Conservation (phyloP, 2,888 invertebrate genomes). For the Ernsta delagoae region DNA sequence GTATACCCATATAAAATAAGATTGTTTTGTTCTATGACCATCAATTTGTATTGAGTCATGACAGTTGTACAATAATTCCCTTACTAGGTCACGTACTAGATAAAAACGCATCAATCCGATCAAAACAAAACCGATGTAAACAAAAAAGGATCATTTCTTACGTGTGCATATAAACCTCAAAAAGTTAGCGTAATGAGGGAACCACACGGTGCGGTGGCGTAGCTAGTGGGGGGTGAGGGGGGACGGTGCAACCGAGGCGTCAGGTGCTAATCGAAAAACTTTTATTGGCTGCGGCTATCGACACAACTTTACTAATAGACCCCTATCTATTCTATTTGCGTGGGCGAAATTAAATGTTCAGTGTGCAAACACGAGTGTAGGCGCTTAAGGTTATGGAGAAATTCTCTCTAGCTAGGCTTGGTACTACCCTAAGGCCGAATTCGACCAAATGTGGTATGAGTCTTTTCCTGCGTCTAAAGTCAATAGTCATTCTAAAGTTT, state of each 20-base stretch:
- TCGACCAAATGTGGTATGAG: too few relatives aligned
- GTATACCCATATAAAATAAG: too few relatives aligned
- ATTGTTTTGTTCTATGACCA: too few relatives aligned
- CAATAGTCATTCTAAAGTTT: too few relatives aligned
- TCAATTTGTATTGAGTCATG: too few relatives aligned
- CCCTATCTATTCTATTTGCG: conserved; percentile 35
- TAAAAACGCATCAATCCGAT: too few relatives aligned
- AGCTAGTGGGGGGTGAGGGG: too few relatives aligned
- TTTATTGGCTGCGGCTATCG: conserved; percentile 44
- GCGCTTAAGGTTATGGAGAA: not conserved
- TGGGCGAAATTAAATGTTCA: conserved; percentile 31
- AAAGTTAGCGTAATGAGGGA: conserved; percentile 23
- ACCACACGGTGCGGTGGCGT: not conserved
- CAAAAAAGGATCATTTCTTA: not conserved
- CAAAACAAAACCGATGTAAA: not conserved
- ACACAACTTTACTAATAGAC: conserved; percentile 24
- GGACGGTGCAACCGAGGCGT: conserved; percentile 27
- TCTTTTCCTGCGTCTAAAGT: too few relatives aligned
- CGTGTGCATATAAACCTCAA: not conserved
- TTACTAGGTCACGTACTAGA: too few relatives aligned
- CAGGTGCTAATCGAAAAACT: conserved; percentile 56
- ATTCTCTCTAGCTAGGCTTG: too few relatives aligned
- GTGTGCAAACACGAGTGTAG: conserved; percentile 1
- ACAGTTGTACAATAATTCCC: too few relatives aligned
- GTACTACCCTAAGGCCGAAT: too few relatives aligned